These are phyloP conservation scores for Pyrochroa serraticornis DNA, from an alignment of 2,888 invertebrate genomes.

Conservation along the genomic window DNA sequence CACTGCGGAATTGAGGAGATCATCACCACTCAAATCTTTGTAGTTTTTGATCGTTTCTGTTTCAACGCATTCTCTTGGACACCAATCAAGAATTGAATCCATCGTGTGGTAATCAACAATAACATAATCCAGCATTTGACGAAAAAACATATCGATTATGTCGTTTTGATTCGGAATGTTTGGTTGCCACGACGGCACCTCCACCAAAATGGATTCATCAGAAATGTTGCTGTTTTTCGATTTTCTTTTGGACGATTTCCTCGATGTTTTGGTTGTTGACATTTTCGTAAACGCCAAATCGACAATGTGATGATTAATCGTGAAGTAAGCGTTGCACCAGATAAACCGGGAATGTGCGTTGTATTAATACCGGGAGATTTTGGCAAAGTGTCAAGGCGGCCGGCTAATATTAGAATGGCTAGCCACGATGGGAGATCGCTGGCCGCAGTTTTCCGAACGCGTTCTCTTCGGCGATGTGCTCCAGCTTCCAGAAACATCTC, in stretches of 20 bases:
- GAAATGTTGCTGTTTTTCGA: no score
- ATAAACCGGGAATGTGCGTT: constrained; percentile 24
- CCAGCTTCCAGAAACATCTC: constrained; percentile 1
- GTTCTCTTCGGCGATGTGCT: constrained; percentile 45
- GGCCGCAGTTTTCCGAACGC: constrained; percentile 40
- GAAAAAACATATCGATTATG: constrained; percentile 39
- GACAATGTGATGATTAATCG: constrained; percentile 5
- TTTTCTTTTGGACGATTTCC: no score
- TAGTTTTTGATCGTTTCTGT: constrained; percentile 25
- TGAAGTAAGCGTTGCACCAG: constrained; percentile 22
- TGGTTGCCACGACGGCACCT: no score
- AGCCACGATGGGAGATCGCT: constrained; percentile 38
- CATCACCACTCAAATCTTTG: constrained; percentile 29
- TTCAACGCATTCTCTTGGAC: background rate
- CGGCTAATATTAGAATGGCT: constrained; percentile 50
- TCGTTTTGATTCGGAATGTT: constrained; percentile 30
- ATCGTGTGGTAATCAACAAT: constrained; percentile 30
- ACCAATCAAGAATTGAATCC: no score
- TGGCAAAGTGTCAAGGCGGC: constrained; percentile 51
- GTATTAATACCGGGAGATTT: constrained; percentile 46
- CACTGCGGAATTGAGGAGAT: constrained; percentile 23
- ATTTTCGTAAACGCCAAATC: background rate
- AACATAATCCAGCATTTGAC: constrained; percentile 37
- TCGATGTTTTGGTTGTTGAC: background rate
- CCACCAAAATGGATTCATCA: no score